These are phyloP conservation scores for Galleria mellonella DNA, from an alignment of 1,140 invertebrate species.

Conservation along the genomic window DNA sequence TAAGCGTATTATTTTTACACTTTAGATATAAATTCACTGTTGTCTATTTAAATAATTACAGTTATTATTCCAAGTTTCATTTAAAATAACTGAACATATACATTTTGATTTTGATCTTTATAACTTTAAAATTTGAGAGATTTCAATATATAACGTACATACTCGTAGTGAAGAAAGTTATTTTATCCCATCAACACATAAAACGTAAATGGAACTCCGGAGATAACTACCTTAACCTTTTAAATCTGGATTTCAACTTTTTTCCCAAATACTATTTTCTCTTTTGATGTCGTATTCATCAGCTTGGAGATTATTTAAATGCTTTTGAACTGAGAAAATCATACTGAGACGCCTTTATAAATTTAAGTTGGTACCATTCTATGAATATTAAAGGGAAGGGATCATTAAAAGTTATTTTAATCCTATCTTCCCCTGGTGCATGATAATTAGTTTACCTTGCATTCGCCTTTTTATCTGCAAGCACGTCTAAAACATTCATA, in stretches of 20 bases:
- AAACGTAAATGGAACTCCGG: background rate
- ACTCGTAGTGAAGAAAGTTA: too few relatives aligned
- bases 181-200: background rate
- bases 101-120: too few relatives aligned
- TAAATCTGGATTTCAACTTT: conserved; percentile 3
- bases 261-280: conserved; percentile 1
- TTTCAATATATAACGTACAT: too few relatives aligned
- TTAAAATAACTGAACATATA: too few relatives aligned
- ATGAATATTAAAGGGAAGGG: conserved; percentile 33
- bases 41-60: too few relatives aligned
- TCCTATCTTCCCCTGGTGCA: conserved; percentile 20
- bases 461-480: conserved; percentile 1
- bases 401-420: conserved; percentile 36
- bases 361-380: conserved; percentile 18
- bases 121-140: too few relatives aligned
- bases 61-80: too few relatives aligned
- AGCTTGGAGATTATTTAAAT: conserved; percentile 18
- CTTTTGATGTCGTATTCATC: conserved; percentile 9
- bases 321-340: conserved; percentile 13
- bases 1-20: too few relatives aligned
- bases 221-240: background rate
- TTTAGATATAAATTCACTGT: too few relatives aligned
- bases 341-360: conserved; percentile 20
- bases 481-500: too few relatives aligned
- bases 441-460: conserved; percentile 28